Conservation (phyloP, 2,797 vertebrate species). For the Karalla daura region DNA sequence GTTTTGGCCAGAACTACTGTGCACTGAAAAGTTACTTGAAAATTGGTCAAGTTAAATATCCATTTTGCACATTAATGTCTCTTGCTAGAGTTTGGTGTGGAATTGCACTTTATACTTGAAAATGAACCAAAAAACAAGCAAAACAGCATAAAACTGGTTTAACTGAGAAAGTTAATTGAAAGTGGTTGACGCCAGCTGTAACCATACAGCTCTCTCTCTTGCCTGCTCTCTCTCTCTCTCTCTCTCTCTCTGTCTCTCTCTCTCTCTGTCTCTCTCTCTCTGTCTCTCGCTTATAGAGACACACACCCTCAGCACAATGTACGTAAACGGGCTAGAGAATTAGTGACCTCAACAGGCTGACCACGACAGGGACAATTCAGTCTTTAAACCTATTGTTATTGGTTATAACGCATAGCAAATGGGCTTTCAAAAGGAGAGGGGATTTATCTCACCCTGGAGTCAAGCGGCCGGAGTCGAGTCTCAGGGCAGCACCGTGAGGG, state of each 20-base stretch:
- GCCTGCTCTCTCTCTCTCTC: not conserved
- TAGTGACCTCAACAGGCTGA: constrained; percentile 5
- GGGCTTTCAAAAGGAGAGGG: constrained; percentile 4
- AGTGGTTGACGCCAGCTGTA: too few species aligned
- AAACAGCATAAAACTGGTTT: not conserved
- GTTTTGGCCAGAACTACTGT: too few species aligned
- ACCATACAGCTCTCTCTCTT: too few species aligned
- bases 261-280: too few species aligned
- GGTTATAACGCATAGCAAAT: not conserved
- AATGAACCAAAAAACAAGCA: too few species aligned
- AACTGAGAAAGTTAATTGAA: not conserved
- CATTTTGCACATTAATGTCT: too few species aligned
- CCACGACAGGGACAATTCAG: not conserved
- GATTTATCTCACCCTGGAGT: constrained; percentile 41
- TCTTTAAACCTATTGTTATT: constrained; percentile 8
- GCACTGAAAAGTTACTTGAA: too few species aligned
- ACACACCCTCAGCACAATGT: not conserved
- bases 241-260: too few species aligned
- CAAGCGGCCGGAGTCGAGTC: constrained; percentile 28
- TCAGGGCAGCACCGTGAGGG: not conserved
- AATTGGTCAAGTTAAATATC: too few species aligned
- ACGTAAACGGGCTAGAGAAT: not conserved
- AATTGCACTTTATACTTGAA: too few species aligned
- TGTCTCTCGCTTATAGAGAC: too few species aligned
- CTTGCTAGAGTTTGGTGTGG: too few species aligned